phyloP scores from a whole-genome alignment of 2,113 vertebrate species.

The Craseonycteris thonglongyai region DNA sequence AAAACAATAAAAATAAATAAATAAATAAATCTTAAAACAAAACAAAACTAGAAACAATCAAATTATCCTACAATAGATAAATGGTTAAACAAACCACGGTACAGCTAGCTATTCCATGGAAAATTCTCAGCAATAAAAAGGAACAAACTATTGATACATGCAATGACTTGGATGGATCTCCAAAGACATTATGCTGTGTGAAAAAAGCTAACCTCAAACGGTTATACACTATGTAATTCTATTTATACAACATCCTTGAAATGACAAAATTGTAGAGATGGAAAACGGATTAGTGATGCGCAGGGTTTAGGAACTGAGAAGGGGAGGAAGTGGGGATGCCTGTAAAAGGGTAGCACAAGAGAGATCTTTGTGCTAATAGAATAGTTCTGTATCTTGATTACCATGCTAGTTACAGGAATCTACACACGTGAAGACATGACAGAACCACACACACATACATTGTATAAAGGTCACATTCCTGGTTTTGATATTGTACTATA shows the following conservation, averaged over 20 bases:
- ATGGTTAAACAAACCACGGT: not conserved
- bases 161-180: not conserved
- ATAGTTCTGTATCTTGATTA: not conserved
- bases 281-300: not conserved
- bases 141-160: not conserved
- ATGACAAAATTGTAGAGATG: not conserved
- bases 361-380: not conserved
- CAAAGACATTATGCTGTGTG: not conserved
- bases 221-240: not conserved
- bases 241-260: not conserved
- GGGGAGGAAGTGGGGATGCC: not conserved
- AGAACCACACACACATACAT: not conserved
- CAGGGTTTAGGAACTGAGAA: not conserved
- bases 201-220: not conserved
- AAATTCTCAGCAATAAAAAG: not conserved
- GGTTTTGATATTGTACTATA: not conserved
- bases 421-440: not conserved
- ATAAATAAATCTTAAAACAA: too few species aligned
- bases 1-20: too few species aligned
- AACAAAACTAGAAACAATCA: not conserved
- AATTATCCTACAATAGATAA: not conserved
- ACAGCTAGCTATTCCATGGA: not conserved
- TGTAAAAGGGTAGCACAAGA: not conserved
- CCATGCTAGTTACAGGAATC: not conserved
- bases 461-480: not conserved